Percentiles rank a stretch among this genome's conserved stretches.
These are phyloP conservation scores for Noctua janthina DNA, from an alignment of 2,888 invertebrate genomes.

Conservation along the genomic window DNA sequence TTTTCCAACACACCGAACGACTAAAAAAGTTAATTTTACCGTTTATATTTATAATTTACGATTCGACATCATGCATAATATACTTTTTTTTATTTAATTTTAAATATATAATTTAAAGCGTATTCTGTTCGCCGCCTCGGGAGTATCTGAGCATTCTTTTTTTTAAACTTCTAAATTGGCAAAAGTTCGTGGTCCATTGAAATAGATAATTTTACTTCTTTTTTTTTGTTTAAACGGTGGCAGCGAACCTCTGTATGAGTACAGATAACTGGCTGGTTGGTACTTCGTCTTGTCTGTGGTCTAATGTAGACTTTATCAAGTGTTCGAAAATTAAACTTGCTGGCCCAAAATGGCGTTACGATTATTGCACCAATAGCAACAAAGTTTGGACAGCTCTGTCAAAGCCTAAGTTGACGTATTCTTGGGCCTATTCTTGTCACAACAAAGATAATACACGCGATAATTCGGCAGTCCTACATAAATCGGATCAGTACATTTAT, in stretches of 20 bases:
- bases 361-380: constrained; percentile 19
- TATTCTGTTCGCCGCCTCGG: constrained; percentile 83
- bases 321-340: constrained; percentile 24
- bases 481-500: constrained; percentile 39
- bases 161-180: constrained; percentile 68
- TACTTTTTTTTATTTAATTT: constrained; percentile 64
- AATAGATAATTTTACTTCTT: constrained; percentile 52
- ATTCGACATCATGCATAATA: constrained; percentile 63
- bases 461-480: neutral
- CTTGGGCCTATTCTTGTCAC: constrained; percentile 6
- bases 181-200: constrained; percentile 67
- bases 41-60: constrained; percentile 52
- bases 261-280: constrained; percentile 66
- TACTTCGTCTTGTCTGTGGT: constrained; percentile 61
- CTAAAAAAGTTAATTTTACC: constrained; percentile 69
- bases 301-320: constrained; percentile 51
- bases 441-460: neutral
- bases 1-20: constrained; percentile 79
- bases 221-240: constrained; percentile 55
- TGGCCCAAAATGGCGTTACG: neutral
- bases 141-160: constrained; percentile 71
- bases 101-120: constrained; percentile 79
- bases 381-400: constrained; percentile 4
- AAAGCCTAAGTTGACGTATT: neutral
- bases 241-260: constrained; percentile 68